Conservation (phyloP, 1,140 invertebrate genomes). For the Saxidomus purpurata region DNA sequence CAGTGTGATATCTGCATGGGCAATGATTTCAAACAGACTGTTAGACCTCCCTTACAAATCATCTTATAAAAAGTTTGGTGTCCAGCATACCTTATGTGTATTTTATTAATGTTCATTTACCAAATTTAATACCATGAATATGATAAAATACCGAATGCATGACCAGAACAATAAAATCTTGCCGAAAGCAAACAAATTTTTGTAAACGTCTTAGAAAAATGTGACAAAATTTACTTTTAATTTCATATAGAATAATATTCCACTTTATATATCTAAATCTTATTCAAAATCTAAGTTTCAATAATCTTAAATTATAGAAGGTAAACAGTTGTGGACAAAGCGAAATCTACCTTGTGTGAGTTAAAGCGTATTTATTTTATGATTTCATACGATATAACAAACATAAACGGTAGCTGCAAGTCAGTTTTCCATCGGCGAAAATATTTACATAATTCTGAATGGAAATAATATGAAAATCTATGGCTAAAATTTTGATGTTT, state of each 20-base stretch:
- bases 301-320: constrained; percentile 61
- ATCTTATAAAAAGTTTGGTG: too few species aligned
- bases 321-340: constrained; percentile 38
- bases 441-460: constrained; percentile 47
- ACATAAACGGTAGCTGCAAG: constrained; percentile 16
- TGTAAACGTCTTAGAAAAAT: constrained; percentile 41
- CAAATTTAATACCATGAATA: constrained; percentile 44
- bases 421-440: background rate
- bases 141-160: constrained; percentile 39
- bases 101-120: constrained; percentile 36
- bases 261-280: constrained; percentile 35
- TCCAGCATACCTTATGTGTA: too few species aligned
- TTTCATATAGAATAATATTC: constrained; percentile 62
- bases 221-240: constrained; percentile 68
- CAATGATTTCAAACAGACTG: too few species aligned
- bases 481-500: constrained; percentile 24
- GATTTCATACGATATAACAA: constrained; percentile 45
- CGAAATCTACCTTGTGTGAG: background rate
- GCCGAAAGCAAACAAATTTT: constrained; percentile 48
- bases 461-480: constrained; percentile 47
- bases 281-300: background rate
- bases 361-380: constrained; percentile 60
- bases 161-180: constrained; percentile 7
- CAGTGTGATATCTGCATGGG: too few species aligned
- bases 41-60: too few species aligned